A percentile compares a stretch with the other conserved stretches of the same genome.
Evolutionary conservation across 2,797 vertebrate species (phyloP).

Genomic region (Peromyscus attwateri): DNA sequence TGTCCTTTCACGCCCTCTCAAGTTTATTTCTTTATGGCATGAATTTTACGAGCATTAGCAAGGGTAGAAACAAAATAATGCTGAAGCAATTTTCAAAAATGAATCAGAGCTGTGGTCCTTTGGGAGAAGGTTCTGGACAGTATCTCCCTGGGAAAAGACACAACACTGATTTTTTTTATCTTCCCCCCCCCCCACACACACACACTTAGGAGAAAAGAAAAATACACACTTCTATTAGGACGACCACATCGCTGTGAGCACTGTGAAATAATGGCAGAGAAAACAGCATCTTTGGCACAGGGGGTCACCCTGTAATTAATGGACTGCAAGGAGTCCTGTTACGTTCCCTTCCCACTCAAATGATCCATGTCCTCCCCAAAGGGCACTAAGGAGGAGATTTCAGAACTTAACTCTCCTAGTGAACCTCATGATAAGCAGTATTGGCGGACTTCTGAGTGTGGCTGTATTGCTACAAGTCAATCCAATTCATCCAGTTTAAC

Average conservation of each 20-base stretch:
- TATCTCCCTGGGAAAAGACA: slow-evolving; percentile 64
- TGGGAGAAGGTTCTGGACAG: slow-evolving; percentile 63
- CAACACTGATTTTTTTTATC: no score
- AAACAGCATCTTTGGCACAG: neutral
- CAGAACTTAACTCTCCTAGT: neutral
- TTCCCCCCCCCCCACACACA: neutral
- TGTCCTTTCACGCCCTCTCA: slow-evolving; percentile 20
- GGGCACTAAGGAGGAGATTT: neutral
- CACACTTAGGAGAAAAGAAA: slow-evolving; percentile 57
- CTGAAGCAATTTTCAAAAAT: slow-evolving; percentile 49
- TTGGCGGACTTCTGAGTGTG: neutral
- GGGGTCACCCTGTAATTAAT: neutral
- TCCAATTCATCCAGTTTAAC: neutral
- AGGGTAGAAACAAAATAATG: slow-evolving; percentile 68
- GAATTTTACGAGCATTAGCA: slow-evolving; percentile 63
- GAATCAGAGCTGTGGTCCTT: slow-evolving; percentile 68
- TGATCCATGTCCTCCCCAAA: neutral
- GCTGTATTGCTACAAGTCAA: neutral
- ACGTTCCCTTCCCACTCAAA: neutral
- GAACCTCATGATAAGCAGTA: neutral
- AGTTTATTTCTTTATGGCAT: slow-evolving; percentile 48
- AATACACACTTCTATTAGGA: slow-evolving; percentile 26
- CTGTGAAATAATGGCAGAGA: neutral
- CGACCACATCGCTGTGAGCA: neutral
- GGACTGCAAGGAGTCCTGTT: neutral